Percentiles rank a stretch among this genome's conserved stretches.
Conservation (phyloP, 2,888 invertebrate species). For the Apamea monoglypha region DNA sequence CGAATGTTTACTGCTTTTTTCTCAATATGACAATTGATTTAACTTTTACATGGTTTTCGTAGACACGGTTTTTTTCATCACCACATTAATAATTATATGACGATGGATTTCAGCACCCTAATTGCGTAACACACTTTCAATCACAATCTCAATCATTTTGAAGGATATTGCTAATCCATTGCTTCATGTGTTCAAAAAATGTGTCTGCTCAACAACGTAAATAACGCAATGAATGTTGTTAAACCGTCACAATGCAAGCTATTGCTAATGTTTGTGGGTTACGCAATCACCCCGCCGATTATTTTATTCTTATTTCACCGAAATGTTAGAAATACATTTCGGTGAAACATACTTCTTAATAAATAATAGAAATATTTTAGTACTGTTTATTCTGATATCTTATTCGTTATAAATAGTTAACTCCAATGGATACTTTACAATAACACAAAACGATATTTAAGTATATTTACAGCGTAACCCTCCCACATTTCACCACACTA, state of each 20-base stretch:
- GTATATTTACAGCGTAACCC: constrained; percentile 25
- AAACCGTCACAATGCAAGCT: too few relatives aligned
- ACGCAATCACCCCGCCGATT: too few relatives aligned
- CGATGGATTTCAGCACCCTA: background rate
- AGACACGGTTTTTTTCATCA: background rate
- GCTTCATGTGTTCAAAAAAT: too few relatives aligned
- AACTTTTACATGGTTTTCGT: background rate
- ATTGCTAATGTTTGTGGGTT: too few relatives aligned
- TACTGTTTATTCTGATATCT: background rate
- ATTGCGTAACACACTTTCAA: too few relatives aligned
- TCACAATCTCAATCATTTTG: too few relatives aligned
- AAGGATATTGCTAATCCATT: too few relatives aligned
- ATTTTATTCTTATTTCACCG: background rate
- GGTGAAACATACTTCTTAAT: background rate
- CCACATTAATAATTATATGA: background rate
- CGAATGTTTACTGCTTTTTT: background rate
- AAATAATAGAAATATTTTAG: background rate
- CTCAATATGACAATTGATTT: background rate
- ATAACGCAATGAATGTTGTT: too few relatives aligned
- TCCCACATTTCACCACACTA: constrained; percentile 13
- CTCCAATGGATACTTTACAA: background rate
- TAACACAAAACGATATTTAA: background rate
- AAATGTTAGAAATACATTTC: too few relatives aligned
- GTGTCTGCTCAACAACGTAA: too few relatives aligned
- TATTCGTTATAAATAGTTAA: background rate